phyloP scores from a whole-genome alignment of 2,797 vertebrate genomes.

The Buphagus erythrorhynchus region DNA sequence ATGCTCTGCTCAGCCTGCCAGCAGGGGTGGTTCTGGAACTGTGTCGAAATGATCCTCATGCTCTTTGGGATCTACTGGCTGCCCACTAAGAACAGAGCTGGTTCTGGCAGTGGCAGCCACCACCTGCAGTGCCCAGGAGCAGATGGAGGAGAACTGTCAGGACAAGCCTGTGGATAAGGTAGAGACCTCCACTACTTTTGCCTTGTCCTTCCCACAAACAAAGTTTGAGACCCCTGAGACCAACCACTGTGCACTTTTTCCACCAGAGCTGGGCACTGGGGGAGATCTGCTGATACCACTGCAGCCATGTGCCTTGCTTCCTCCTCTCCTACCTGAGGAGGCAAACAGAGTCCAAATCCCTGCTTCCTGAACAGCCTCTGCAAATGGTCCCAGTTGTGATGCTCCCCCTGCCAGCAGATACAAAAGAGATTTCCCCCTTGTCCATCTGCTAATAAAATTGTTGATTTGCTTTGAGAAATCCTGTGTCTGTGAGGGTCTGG shows the following conservation, averaged over 20 bases:
- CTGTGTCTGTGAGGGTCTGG: not conserved
- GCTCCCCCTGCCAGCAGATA: not conserved
- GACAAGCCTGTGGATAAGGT: not conserved
- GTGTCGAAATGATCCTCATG: accelerated
- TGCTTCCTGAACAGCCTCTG: not conserved
- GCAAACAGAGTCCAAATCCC: not conserved
- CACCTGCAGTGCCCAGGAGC: not conserved
- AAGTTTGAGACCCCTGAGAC: not conserved
- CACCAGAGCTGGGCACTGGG: not conserved
- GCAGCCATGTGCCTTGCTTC: not conserved
- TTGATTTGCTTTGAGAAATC: not conserved
- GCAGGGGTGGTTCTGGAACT: not conserved
- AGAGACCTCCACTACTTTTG: not conserved
- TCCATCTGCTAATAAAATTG: not conserved
- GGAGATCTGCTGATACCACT: not conserved
- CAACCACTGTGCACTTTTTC: not conserved
- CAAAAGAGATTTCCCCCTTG: not conserved
- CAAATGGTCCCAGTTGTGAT: not conserved
- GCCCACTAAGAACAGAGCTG: not conserved
- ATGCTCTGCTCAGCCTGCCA: accelerated
- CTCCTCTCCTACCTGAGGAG: not conserved
- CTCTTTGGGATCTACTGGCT: not conserved
- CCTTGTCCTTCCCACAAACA: not conserved
- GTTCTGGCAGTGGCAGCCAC: not conserved
- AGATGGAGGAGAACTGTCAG: too few species aligned